A percentile compares a stretch with the other conserved stretches of the same genome.
phyloP scores from a whole-genome alignment of 1,140 invertebrate species.

The Drosophila tsacasi region DNA sequence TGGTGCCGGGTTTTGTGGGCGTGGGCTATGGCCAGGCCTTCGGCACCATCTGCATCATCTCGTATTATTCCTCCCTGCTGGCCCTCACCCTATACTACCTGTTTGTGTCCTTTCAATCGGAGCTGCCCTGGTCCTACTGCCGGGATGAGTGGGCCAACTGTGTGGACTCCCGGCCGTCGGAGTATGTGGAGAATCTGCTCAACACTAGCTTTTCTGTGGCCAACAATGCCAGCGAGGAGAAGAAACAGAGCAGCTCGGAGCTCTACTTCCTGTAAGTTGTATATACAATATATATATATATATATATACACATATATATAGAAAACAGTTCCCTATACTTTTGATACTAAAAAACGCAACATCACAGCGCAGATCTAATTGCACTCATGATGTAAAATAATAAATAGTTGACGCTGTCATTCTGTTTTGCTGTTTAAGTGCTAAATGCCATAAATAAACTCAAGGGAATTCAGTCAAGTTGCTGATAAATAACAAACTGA shows the following conservation, averaged over 20 bases:
- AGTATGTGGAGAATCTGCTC: conserved; percentile 11
- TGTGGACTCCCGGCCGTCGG: conserved; percentile 60
- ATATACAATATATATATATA: neutral
- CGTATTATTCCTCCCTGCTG: conserved; percentile 91
- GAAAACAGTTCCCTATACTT: too few relatives aligned
- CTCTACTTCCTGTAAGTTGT: conserved; percentile 84
- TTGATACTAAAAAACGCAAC: neutral
- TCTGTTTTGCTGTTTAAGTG: conserved; percentile 9
- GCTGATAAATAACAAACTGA: neutral
- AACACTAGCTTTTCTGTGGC: conserved; percentile 7
- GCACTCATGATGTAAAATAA: neutral
- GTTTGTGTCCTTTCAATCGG: conserved; percentile 87
- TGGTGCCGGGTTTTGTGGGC: conserved; percentile 87
- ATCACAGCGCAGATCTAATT: neutral
- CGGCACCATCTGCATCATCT: conserved; percentile 89
- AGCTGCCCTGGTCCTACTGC: conserved; percentile 89
- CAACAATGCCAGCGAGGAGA: neutral
- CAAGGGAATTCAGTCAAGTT: conserved; percentile 1
- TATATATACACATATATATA: neutral
- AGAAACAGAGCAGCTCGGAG: conserved; percentile 85
- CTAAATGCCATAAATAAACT: conserved; percentile 11
- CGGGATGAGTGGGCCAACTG: conserved; percentile 87
- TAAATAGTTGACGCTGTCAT: conserved; percentile 5
- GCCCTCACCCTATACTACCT: conserved; percentile 90
- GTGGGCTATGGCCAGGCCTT: conserved; percentile 91